Conservation (phyloP, 2,797 vertebrate genomes). For the Enteromius viviparus region DNA sequence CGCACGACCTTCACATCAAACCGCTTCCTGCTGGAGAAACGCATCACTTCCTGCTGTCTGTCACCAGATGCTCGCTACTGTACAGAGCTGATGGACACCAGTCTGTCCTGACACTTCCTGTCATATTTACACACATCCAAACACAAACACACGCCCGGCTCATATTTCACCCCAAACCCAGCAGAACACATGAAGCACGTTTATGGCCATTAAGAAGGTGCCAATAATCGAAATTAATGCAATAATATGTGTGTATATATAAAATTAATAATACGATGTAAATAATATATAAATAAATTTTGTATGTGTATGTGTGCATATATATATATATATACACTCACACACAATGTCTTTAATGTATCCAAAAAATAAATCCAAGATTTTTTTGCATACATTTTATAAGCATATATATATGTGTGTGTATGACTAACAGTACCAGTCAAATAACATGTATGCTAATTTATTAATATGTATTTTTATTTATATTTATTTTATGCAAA, state of each 20-base stretch:
- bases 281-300: too few species aligned
- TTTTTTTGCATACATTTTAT: neutral
- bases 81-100: neutral
- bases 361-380: too few species aligned
- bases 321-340: too few species aligned
- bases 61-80: neutral
- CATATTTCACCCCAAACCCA: slow-evolving; percentile 7
- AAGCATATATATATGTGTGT: neutral
- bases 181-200: neutral
- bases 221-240: neutral
- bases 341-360: too few species aligned
- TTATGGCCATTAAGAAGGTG: neutral
- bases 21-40: neutral
- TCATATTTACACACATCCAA: neutral
- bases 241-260: neutral
- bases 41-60: neutral
- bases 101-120: neutral
- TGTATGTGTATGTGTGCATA: too few species aligned
- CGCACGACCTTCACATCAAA: neutral
- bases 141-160: neutral
- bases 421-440: neutral
- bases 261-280: too few species aligned
- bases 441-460: neutral
- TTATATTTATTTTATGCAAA: neutral
- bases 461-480: neutral